Conservation (phyloP, 2,888 invertebrate genomes). For the Apotomis capreana region DNA sequence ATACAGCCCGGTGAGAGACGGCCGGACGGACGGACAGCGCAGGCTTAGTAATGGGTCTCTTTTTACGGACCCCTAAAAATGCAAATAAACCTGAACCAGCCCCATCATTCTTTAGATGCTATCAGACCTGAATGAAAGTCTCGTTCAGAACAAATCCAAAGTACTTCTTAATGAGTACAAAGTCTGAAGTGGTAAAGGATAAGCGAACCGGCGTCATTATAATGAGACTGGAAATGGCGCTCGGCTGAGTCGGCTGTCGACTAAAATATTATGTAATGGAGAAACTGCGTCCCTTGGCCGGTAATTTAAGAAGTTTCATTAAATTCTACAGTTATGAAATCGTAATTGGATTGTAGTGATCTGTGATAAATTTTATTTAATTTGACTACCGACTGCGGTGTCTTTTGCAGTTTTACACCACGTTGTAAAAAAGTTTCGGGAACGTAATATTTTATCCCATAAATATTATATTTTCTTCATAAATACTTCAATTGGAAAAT, state of each 20-base stretch:
- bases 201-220: slow-evolving; percentile 16
- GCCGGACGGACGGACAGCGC: too few relatives aligned
- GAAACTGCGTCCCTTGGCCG: slow-evolving; percentile 15
- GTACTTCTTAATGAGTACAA: slow-evolving; percentile 13
- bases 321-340: slow-evolving; percentile 27
- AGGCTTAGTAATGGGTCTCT: too few relatives aligned
- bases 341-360: slow-evolving; percentile 9
- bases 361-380: background rate
- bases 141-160: slow-evolving; percentile 1
- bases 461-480: too few relatives aligned
- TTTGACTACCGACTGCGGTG: background rate
- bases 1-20: too few relatives aligned
- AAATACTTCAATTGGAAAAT: too few relatives aligned
- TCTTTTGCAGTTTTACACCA: background rate
- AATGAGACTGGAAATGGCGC: slow-evolving; percentile 27
- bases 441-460: too few relatives aligned
- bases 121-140: background rate
- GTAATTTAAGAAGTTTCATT: slow-evolving; percentile 16
- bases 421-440: too few relatives aligned
- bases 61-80: too few relatives aligned
- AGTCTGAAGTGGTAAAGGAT: slow-evolving; percentile 8
- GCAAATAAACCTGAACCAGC: background rate
- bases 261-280: slow-evolving; percentile 17
- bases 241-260: background rate
- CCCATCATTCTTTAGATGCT: background rate